Base-by-base conservation (phyloP, 2,113 vertebrate species). In the Chionomys nivalis region DNA sequence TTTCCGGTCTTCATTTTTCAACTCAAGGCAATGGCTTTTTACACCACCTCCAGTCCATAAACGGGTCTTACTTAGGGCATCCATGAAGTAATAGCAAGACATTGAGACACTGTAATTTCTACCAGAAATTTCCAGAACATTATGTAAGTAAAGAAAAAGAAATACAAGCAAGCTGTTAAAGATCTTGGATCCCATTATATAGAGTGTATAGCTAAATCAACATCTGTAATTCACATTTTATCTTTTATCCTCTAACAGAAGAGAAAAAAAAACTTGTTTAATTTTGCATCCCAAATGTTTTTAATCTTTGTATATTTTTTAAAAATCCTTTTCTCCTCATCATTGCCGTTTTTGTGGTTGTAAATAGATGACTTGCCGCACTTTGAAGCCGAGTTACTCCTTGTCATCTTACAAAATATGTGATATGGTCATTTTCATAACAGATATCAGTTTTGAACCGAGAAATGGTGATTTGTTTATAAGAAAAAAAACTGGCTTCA, bases 301-400 rank as follows among this genome's bases (percentile, higher is more conserved):
- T 97, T 97, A 96, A 98, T 97, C 96, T 97, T 96, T 98, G 96
- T 98, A 96, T 98, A 97, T 97, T 98, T 98, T 97, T 98, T 94
- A 96, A 97, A 98, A 95, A 94, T 96, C 95, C 96, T 97, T 97
- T 97, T 97, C 95, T 97, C 96, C 92, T 96, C 96, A 61, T 98
- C 97, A 97, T 98, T 97, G 97, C 97, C 97, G 96, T 98, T 97
- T 97, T 95, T 95, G 96, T 97, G 97, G 97, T 97, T 97, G 97
- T 98, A 98, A 97, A 97, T 98, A 98, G 96, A 97, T 98, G 96
- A 97, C 96, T 96, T 96, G 96, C 97, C 94, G 96, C 96, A 97
- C 94, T 97, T 97, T 97, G 97, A 97, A 95, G 96, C 97, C 96
- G 97, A 97, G 97, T 97, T 97, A 97, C 63, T 97, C 94, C 96